phyloP scores from a whole-genome alignment of 2,797 vertebrate species.

The Aselliscus stoliczkanus region DNA sequence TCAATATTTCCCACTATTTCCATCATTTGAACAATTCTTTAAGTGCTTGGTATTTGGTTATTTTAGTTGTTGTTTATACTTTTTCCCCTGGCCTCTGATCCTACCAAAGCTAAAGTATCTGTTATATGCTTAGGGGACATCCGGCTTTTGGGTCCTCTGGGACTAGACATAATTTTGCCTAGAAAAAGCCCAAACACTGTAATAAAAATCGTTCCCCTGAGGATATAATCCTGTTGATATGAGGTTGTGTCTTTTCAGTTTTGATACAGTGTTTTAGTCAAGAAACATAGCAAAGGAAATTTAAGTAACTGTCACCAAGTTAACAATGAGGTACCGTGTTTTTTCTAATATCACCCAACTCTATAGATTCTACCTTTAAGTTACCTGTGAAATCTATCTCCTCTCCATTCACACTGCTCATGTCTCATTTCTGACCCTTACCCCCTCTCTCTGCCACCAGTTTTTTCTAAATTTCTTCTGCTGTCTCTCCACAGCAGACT shows the following conservation, averaged over 20 bases:
- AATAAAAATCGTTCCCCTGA: conserved; percentile 35
- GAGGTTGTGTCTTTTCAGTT: conserved; percentile 20
- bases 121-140: conserved; percentile 35
- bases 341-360: neutral
- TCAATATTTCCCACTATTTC: neutral
- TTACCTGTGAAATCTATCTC: neutral
- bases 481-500: neutral
- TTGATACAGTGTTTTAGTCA: conserved; percentile 28
- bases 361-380: neutral
- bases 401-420: neutral
- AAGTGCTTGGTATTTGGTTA: neutral
- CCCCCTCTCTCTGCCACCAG: neutral
- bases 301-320: neutral
- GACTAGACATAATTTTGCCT: conserved; percentile 53
- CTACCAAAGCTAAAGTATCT: conserved; percentile 27
- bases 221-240: neutral
- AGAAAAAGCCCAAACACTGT: conserved; percentile 41
- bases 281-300: neutral
- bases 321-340: neutral
- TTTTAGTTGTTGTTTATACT: conserved; percentile 22
- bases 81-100: neutral
- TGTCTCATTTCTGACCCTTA: neutral
- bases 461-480: neutral
- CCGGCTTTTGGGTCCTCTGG: conserved; percentile 34
- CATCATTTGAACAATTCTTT: neutral